Conservation (phyloP, 2,113 vertebrate species). For the Seriola dumerili region DNA sequence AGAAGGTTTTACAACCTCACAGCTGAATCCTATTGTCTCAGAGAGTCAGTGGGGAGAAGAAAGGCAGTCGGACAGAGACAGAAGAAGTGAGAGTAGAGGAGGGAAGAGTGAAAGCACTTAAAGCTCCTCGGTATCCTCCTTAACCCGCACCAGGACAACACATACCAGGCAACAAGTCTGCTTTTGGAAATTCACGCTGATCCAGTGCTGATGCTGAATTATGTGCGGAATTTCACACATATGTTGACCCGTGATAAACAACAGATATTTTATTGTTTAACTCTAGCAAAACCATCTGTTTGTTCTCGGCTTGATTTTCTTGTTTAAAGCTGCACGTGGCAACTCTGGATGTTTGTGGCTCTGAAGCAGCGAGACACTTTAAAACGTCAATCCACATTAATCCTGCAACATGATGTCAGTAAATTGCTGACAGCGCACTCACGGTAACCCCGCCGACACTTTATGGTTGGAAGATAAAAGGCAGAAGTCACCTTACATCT, state of each 20-base stretch:
- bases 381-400: slow-evolving; percentile 30
- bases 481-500: background rate
- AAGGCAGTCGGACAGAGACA: slow-evolving; percentile 50
- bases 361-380: slow-evolving; percentile 10
- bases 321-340: slow-evolving; percentile 45
- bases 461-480: slow-evolving; percentile 7
- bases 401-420: slow-evolving; percentile 32
- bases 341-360: slow-evolving; percentile 28
- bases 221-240: slow-evolving; percentile 74
- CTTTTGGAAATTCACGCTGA: slow-evolving; percentile 50
- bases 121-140: slow-evolving; percentile 61
- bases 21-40: slow-evolving; percentile 83
- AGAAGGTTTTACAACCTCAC: slow-evolving; percentile 78
- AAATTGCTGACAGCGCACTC: slow-evolving; percentile 13
- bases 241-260: slow-evolving; percentile 64
- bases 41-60: slow-evolving; percentile 62
- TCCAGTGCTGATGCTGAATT: slow-evolving; percentile 61
- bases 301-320: slow-evolving; percentile 41
- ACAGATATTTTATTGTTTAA: slow-evolving; percentile 67
- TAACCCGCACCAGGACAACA: slow-evolving; percentile 44
- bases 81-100: slow-evolving; percentile 64
- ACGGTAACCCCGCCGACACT: background rate
- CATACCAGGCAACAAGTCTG: slow-evolving; percentile 52
- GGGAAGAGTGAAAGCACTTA: slow-evolving; percentile 62
- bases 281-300: slow-evolving; percentile 61